phyloP scores from a whole-genome alignment of 2,888 invertebrate genomes.

The Crocallis elinguaria region DNA sequence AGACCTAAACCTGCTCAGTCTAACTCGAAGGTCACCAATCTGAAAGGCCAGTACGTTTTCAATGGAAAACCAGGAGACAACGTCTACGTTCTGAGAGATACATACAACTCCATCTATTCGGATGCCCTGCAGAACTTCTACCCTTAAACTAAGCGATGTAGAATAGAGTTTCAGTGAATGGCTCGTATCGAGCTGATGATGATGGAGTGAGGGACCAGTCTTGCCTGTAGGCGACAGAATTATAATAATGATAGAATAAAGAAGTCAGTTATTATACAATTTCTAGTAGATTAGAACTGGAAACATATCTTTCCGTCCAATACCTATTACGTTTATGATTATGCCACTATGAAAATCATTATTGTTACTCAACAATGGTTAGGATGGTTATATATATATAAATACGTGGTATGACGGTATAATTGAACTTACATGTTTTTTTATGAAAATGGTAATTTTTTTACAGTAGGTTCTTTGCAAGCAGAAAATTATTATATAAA shows the following conservation, averaged over 20 bases:
- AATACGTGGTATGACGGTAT: no score
- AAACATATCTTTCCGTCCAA: not conserved
- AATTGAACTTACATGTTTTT: no score
- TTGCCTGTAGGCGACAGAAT: conserved; percentile 42
- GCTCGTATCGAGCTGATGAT: conserved; percentile 81
- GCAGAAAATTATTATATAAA: no score
- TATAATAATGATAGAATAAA: conserved; percentile 38
- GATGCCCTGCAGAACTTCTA: conserved; percentile 89
- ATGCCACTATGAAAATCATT: no score
- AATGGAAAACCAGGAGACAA: conserved; percentile 90
- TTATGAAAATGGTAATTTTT: no score
- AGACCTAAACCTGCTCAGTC: conserved; percentile 78
- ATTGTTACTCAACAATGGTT: no score
- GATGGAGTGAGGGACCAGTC: conserved; percentile 47
- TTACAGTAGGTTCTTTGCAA: no score
- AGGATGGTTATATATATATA: not conserved
- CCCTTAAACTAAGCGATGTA: conserved; percentile 73
- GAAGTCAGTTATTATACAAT: conserved; percentile 24
- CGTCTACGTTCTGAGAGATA: conserved; percentile 87
- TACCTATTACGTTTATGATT: not conserved
- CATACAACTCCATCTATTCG: conserved; percentile 87
- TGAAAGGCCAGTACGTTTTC: conserved; percentile 91
- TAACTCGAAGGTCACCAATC: conserved; percentile 88
- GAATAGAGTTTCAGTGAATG: conserved; percentile 52
- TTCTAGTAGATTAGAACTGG: not conserved